These are phyloP conservation scores for Conger conger DNA, from an alignment of 2,113 vertebrate species.

Conservation along the genomic window DNA sequence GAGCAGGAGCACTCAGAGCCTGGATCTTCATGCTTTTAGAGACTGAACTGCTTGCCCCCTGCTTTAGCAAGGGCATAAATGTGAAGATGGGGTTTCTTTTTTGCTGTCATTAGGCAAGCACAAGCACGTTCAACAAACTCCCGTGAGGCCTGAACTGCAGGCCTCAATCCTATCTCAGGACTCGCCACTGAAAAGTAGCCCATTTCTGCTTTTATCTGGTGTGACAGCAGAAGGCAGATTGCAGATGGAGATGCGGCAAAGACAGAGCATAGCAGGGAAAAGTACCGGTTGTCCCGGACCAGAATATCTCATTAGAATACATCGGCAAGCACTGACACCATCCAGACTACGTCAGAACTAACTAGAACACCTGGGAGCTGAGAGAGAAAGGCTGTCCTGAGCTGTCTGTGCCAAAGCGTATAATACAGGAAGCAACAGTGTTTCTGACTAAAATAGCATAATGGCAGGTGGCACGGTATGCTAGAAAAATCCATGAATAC, in stretches of 20 bases:
- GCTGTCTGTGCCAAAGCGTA: neutral
- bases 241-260: neutral
- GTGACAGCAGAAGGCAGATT: neutral
- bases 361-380: constrained; percentile 8
- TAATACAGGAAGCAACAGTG: neutral
- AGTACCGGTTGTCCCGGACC: neutral
- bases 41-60: neutral
- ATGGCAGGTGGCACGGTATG: neutral
- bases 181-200: constrained; percentile 13
- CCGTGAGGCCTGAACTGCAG: neutral
- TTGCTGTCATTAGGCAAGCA: neutral
- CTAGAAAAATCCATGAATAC: neutral
- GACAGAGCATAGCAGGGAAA: neutral
- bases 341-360: constrained; percentile 2
- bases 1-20: neutral
- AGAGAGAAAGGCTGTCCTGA: neutral
- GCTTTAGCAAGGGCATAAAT: neutral
- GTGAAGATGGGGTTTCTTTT: neutral
- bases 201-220: neutral
- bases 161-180: neutral
- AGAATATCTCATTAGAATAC: neutral
- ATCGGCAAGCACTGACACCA: neutral
- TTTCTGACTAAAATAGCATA: neutral
- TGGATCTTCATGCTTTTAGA: neutral
- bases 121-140: neutral